These are phyloP conservation scores for Erebia epiphron DNA, from an alignment of 2,888 invertebrate genomes.

Conservation along the genomic window DNA sequence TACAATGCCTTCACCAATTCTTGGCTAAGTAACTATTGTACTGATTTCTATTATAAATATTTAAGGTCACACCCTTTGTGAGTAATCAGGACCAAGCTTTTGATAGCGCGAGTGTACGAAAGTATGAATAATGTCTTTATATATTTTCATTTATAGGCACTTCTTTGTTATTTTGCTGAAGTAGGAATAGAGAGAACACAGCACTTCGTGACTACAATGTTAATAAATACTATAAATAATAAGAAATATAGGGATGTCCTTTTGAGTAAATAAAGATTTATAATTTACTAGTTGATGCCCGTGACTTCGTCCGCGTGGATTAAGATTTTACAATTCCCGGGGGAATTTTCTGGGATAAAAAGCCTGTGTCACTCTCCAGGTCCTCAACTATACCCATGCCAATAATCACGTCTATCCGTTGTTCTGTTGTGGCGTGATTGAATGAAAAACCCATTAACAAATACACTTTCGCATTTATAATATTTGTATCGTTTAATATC, in stretches of 20 bases:
- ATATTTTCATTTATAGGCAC: neutral
- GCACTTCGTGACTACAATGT: neutral
- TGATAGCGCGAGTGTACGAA: neutral
- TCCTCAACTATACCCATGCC: too few species aligned
- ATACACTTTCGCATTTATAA: too few species aligned
- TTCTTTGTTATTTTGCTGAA: constrained; percentile 1
- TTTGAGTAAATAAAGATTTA: neutral
- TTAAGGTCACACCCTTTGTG: constrained; percentile 21
- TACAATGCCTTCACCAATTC: constrained; percentile 34
- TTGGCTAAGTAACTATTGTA: constrained; percentile 36
- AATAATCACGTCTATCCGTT: too few species aligned
- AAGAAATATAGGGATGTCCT: too few species aligned
- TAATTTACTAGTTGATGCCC: too few species aligned
- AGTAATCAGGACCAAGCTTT: constrained; percentile 11
- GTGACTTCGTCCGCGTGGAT: too few species aligned
- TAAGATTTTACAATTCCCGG: too few species aligned
- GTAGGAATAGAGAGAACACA: neutral
- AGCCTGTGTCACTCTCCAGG: too few species aligned
- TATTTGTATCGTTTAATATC: too few species aligned
- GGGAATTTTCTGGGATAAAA: too few species aligned
- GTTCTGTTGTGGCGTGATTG: too few species aligned
- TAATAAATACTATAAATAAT: neutral
- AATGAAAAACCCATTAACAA: too few species aligned
- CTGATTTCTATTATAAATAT: constrained; percentile 30
- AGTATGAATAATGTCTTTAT: constrained; percentile 3